Evolutionary conservation across 2,797 vertebrate species (phyloP).

Genomic region (Gambusia yucatana): DNA sequence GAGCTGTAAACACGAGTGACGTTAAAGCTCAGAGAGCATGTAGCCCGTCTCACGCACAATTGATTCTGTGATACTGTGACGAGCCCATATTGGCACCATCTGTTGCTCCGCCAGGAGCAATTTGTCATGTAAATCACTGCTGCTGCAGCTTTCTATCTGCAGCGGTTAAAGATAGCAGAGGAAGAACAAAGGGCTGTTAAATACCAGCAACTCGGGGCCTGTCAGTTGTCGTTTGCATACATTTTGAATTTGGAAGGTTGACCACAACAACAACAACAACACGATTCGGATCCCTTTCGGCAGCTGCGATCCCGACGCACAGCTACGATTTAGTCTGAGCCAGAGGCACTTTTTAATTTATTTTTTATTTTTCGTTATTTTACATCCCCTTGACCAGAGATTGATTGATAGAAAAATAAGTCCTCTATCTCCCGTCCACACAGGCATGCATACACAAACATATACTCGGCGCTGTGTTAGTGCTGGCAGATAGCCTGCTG

Average conservation of each 20-base stretch:
- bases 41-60: conserved; percentile 55
- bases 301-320: background rate
- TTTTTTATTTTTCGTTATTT: background rate
- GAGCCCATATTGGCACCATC: conserved; percentile 66
- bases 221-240: conserved; percentile 17
- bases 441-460: conserved; percentile 21
- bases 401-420: conserved; percentile 26
- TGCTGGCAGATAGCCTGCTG: conserved; percentile 61
- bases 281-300: conserved; percentile 1
- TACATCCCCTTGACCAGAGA: background rate
- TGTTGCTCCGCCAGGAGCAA: conserved; percentile 38
- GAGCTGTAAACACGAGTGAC: conserved; percentile 33
- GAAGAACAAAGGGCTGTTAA: background rate
- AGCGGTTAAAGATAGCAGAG: conserved; percentile 2
- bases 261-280: background rate
- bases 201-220: background rate
- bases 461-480: conserved; percentile 44
- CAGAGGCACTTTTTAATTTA: background rate
- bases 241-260: background rate
- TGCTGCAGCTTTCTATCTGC: conserved; percentile 4
- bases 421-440: conserved; percentile 14
- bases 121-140: conserved; percentile 33
- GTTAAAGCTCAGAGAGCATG: conserved; percentile 47
- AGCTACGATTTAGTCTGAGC: background rate
- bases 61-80: conserved; percentile 57